Evolutionary conservation across 2,113 vertebrate species (phyloP), one percentile per base, ranked within the genome.

Genomic region (Andinoacara biseriatus): DNA sequence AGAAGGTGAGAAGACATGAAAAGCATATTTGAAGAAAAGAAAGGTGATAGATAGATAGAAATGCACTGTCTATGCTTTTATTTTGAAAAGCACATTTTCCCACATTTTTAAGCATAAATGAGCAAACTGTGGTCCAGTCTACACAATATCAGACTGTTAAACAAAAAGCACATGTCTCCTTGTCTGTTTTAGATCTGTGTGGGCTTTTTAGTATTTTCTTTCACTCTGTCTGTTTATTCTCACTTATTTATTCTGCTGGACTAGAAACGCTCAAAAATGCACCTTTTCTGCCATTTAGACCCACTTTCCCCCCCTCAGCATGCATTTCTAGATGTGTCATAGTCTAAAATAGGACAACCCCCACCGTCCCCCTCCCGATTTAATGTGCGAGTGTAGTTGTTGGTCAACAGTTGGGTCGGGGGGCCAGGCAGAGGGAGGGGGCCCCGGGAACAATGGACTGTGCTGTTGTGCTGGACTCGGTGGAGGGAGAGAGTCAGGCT

Each of bases 401-500:
- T 94, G 94, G 94, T 94, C 94, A 95, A 94, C 92, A 93, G 91
- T 94, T 93, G 93, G 94, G 90, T 93, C 87, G 90, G 90, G 93
- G 93, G 91, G 89, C 86, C 90, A 82, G 79, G 86, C 79, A 40
- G 81, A 76, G 86, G 84, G 90, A 94, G 96, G 96, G 95, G 93
- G 92, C 92, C 5, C 59, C 10, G n/a, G 93, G 96, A 97, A 98
- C 97, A 99, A 98, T 97, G 96, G 92, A 88, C 92, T 89, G 94
- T 96, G 96, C 97, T 98, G 97, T 97, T 97, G 94, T 52, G 90
- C 84, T 76, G 86, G 82, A 87, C 89, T 90, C 63, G 81, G 87
- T 72, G 81, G 86, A 89, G 88, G 65, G 92, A 90, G 89, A 90
- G 88, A 90, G 87, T 79, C 60, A 31, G 89, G 87, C 87, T 83